Evolutionary conservation across 2,113 vertebrate genomes (phyloP), one percentile per base, ranked within the genome.

Genomic region (Benitochromis conjunctus): DNA sequence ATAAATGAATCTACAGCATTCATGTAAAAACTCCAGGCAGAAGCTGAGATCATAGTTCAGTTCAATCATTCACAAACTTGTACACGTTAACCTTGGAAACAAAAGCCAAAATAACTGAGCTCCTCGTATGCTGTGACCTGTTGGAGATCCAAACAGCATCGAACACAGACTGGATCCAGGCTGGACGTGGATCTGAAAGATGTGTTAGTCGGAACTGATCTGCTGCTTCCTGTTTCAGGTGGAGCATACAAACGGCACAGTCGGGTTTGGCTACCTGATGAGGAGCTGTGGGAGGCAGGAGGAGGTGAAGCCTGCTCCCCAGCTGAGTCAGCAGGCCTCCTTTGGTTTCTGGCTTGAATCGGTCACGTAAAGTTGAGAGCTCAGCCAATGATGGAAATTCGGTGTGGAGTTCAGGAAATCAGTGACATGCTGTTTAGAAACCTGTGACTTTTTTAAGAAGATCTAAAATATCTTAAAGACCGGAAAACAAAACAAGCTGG

Each of bases 251-350:
- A 71, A 26, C 36, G 6, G 60, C 12, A 9, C 38, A 18, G 41
- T 46, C 0, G 24, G 41, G 48, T 74, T 51, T 76, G 69, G 24
- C 69, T 51, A 46, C 69, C 14, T 31, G 69, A 51, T n/a, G 24
- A 76, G 43, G 46, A 51, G 69, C 69, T 31, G 43, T 76, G 69
- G 43, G 16, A 31, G 46, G 43, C 69, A 76, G 69, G 43, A 76
- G 43, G 26, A n/a, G 18, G 18, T 53, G 71, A 76, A 53, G 46
- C 10, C 26, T 76, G 71, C 26, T n/a, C 71, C 71, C 16, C 46
- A 76, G 46, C 71, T 53, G 69, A 76, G 71, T 76, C 71, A 53
- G 71, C 62, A 66, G 36, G 36, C 21, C 16, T 51, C 69, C 24
- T 51, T 76, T 53, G 71, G 71, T 53, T 76, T 26, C 26, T 8